Evolutionary conservation across 1,140 invertebrate genomes (phyloP).

Genomic region (Fopius arisanus): DNA sequence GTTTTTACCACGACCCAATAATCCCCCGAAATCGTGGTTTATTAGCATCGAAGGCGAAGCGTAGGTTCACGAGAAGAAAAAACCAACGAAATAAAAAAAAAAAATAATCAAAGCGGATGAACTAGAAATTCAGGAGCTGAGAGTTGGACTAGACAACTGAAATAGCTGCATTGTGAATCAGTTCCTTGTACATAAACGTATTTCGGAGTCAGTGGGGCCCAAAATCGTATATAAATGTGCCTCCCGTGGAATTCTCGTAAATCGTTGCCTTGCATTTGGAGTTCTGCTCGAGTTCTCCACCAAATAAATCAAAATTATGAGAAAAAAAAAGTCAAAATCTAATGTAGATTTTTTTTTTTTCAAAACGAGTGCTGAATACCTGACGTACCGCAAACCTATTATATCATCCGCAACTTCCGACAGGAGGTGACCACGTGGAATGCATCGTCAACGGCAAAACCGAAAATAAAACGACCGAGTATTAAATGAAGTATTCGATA

Average conservation of each 20-base stretch:
- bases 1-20: conserved; percentile 41
- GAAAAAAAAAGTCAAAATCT: too few relatives aligned
- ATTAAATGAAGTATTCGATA: neutral
- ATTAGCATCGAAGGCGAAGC: conserved; percentile 50
- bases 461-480: neutral
- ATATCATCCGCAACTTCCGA: conserved; percentile 12
- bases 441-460: neutral
- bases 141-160: conserved; percentile 33
- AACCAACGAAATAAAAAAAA: too few relatives aligned
- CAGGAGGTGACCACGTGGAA: neutral
- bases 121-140: conserved; percentile 14
- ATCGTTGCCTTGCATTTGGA: too few relatives aligned
- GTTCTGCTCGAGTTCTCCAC: too few relatives aligned
- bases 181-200: conserved; percentile 40
- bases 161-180: conserved; percentile 50
- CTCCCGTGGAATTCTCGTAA: conserved; percentile 42
- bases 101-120: neutral
- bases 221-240: conserved; percentile 43
- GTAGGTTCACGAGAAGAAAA: conserved; percentile 22
- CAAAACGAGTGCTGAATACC: too few relatives aligned
- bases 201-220: conserved; percentile 23
- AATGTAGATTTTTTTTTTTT: too few relatives aligned
- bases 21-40: conserved; percentile 47
- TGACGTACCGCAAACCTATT: neutral
- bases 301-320: too few relatives aligned